A percentile compares a stretch with the other conserved stretches of the same genome.
Conservation (phyloP, 2,113 vertebrate species). For the Hippolais icterina region DNA sequence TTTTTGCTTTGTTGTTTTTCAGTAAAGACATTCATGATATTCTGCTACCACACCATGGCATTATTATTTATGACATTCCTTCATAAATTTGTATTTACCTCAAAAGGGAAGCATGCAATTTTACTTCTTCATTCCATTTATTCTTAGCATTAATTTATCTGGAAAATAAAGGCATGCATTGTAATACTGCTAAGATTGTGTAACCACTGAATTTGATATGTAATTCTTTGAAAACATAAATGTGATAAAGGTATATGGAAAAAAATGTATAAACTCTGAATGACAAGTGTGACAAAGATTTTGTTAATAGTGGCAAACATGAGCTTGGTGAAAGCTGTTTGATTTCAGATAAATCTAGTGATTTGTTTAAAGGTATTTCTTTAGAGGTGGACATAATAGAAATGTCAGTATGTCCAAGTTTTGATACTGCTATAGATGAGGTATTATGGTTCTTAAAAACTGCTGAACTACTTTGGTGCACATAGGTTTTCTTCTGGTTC, state of each 20-base stretch:
- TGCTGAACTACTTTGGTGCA: not conserved
- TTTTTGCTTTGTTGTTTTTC: not conserved
- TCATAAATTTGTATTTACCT: not conserved
- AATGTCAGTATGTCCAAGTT: not conserved
- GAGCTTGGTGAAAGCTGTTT: not conserved
- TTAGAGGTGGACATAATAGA: not conserved
- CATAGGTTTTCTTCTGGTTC: not conserved
- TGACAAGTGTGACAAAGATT: not conserved
- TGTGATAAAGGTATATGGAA: not conserved
- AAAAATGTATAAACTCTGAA: not conserved
- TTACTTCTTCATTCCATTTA: not conserved
- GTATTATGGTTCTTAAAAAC: not conserved
- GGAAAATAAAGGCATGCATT: not conserved
- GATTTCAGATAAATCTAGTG: not conserved
- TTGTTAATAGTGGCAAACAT: not conserved
- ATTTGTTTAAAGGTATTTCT: not conserved
- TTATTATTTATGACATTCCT: not conserved
- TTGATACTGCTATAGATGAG: not conserved
- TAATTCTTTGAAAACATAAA: not conserved
- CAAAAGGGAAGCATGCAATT: not conserved
- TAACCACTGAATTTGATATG: not conserved
- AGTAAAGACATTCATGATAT: not conserved
- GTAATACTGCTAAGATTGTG: not conserved
- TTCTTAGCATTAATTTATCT: not conserved
- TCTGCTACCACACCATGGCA: not conserved